Conservation (phyloP, 2,888 invertebrate genomes). For the Scaptomyza parva region DNA sequence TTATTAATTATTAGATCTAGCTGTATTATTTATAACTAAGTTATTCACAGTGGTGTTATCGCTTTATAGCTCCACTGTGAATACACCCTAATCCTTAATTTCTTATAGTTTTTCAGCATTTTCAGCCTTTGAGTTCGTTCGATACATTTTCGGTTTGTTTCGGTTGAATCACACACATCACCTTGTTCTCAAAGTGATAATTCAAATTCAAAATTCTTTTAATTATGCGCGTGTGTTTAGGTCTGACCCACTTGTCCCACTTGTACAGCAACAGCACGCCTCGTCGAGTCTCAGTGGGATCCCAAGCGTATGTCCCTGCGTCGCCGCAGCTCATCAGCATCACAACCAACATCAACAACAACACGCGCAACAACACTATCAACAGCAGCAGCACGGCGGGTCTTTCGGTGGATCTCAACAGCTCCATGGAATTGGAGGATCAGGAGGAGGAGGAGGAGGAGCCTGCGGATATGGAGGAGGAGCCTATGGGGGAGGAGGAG, state of each 20-base stretch:
- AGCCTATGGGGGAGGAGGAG: conserved; percentile 82
- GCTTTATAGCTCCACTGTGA: conserved; percentile 3
- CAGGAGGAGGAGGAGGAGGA: conserved; percentile 75
- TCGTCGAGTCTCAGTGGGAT: conserved; percentile 85
- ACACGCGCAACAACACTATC: conserved; percentile 81
- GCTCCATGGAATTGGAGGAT: conserved; percentile 85
- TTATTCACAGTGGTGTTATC: conserved; percentile 2
- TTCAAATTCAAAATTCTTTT: conserved; percentile 42
- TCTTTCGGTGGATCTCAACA: conserved; percentile 85
- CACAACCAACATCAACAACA: conserved; percentile 81
- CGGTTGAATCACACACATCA: conserved; percentile 14
- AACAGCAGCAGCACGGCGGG: conserved; percentile 84
- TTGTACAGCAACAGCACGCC: conserved; percentile 85
- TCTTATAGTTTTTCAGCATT: conserved; percentile 45
- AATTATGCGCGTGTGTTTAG: conserved; percentile 65
- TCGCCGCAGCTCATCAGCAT: conserved; percentile 83
- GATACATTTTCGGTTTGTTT: conserved; percentile 54
- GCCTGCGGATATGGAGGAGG: conserved; percentile 78
- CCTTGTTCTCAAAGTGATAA: conserved; percentile 37
- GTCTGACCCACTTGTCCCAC: conserved; percentile 85
- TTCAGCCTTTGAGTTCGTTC: conserved; percentile 37
- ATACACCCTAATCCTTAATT: not conserved
- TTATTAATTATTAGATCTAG: conserved; percentile 21
- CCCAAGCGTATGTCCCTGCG: conserved; percentile 85
- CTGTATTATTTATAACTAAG: conserved; percentile 21